Base-by-base conservation (phyloP, 1,140 invertebrate genomes). In the Drosophila seguyi region DNA sequence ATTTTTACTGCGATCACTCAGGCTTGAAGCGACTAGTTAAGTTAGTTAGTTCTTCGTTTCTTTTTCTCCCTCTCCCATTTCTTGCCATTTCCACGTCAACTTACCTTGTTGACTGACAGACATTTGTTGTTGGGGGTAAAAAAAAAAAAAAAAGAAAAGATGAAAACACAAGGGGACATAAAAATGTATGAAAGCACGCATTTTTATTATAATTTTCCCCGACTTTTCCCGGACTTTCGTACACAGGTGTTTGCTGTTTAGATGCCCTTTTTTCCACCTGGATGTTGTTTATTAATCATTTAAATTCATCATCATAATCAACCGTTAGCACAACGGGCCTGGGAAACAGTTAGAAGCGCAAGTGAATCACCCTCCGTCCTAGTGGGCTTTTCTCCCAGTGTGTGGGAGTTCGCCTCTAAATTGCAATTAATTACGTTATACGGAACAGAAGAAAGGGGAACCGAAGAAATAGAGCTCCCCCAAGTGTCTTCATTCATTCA, bases 251-350 rank as follows among this genome's bases (percentile, higher is more conserved):
- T 81, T 66, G 82, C 60, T 52, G 44, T 60, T 42, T 56, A 41
- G 44, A 20, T 76, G 61, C 61, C 52, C 60, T 11, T 56, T 47
- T 57, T 53, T 34, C 5, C 25, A 34, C 16, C 41, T 38, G 25
- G 22, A 68, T 60, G 65, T 90, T 88, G 81, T 90, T 90, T 90
- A 90, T 90, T 90, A 90, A 90, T 90, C 87, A 90, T 90, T 90
- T 90, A 90, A 90, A 85, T 79, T 90, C 86, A 90, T 90, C 81
- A 90, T 81, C 69, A 90, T 84, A 90, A 90, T 90, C 78, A 90
- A 90, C 85, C 85, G 85, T 90, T 90, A 90, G 52, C 52, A 90
- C 86, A 90, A 88, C 81, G 78, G 78, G 78, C 82, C 74, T 90
- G 85, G 65, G 80, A 78, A 77, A 88, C 79, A 88, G 83, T 87